Base-by-base conservation (phyloP, 1,140 invertebrate genomes). In the Limonius californicus region DNA sequence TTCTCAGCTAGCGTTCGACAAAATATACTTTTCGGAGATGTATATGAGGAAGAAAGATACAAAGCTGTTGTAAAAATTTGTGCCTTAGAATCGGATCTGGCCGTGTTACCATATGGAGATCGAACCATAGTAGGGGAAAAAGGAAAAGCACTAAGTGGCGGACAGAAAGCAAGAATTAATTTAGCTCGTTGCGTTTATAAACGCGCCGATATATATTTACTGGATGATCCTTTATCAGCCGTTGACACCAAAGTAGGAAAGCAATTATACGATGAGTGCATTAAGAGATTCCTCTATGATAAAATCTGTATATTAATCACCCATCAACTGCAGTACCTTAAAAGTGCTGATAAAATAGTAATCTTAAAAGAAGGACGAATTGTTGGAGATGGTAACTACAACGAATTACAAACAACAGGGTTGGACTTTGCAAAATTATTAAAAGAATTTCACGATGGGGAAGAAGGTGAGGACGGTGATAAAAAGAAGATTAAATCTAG, bases 161-260 rank as follows among this genome's bases (percentile, higher is more conserved):
- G 91, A 0, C 92, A 94, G 74, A 89, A 87, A 73, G 89, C 91
- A 2, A 81, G 90, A 63, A 85, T 94, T 12, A 90, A 89, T 72
- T 77, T 88, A n/a, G 87, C 86, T 1, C 78, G 84, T 73, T 82
- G 78, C n/a, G 72, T 83, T 12, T 83, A 82, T 39, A 75, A 72
- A 59, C 57, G 74, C 62, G 76, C 78, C 14, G 87, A 91, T 69
- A 84, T 91, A 67, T 90, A 89, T 70, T 77, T 90, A 1, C 70
- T 91, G 20, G 89, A 91, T 12, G 87, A 89, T 77, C 85, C 87
- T 11, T 67, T 89, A 23, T 85, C 84, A 54, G 85, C 86, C 0
- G 84, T 89, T 0, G 87, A 89, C 66, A 75, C 80, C 1, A 82
- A 81, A 66, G 84, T 89, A 3, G 84, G 81, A 1, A 76, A 81